Conservation (phyloP, 2,797 vertebrate genomes). For the Pangasius mekongensis region DNA sequence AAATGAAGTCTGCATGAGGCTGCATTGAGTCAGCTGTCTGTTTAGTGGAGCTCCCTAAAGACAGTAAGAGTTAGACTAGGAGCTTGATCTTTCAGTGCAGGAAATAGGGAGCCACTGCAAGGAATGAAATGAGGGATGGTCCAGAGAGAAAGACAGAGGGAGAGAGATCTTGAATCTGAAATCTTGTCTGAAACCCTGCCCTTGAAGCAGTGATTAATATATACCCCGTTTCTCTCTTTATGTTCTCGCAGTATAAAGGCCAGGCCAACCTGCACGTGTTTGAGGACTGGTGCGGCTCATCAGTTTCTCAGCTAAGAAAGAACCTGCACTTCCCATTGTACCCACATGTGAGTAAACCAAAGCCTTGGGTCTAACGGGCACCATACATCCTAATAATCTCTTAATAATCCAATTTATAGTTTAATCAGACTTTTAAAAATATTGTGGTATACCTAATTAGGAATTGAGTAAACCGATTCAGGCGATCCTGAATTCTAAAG, state of each 20-base stretch:
- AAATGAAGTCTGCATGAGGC: conserved; percentile 18
- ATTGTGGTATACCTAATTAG: not conserved
- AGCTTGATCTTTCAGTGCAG: not conserved
- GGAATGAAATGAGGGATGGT: conserved; percentile 2
- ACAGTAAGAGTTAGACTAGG: not conserved
- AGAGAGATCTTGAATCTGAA: not conserved
- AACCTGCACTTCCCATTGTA: conserved; percentile 86
- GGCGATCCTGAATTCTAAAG: too few relatives aligned
- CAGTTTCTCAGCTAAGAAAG: conserved; percentile 79
- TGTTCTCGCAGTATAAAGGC: conserved; percentile 78
- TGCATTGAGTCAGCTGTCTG: conserved; percentile 15
- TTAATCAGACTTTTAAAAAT: not conserved
- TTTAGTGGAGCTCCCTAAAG: conserved; percentile 12
- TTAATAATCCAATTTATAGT: not conserved
- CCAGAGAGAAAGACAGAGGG: not conserved
- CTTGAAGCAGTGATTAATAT: not conserved
- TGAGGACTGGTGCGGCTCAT: conserved; percentile 86
- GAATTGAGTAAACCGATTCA: not conserved
- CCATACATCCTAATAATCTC: not conserved
- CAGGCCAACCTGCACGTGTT: conserved; percentile 86
- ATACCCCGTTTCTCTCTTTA: conserved; percentile 9
- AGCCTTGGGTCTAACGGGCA: not conserved
- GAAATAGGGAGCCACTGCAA: not conserved
- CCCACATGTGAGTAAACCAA: conserved; percentile 70
- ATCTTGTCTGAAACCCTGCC: not conserved